A percentile compares a stretch with the other conserved stretches of the same genome.
phyloP scores from a whole-genome alignment of 2,797 vertebrate species.

The Jordanella pulchra region DNA sequence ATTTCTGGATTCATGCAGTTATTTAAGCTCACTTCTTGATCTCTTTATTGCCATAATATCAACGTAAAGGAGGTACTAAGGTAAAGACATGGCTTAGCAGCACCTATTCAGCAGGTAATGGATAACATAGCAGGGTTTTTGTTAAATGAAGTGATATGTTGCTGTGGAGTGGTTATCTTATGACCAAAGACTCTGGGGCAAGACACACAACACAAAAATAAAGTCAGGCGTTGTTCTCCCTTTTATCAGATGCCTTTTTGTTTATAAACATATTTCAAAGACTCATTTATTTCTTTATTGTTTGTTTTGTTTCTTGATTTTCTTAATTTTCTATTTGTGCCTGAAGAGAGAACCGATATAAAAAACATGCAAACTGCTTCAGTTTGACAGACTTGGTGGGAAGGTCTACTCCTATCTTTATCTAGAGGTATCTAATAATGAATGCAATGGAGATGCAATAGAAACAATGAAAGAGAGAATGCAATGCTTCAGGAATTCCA shows the following conservation, averaged over 20 bases:
- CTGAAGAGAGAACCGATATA: background rate
- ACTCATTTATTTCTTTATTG: too few species aligned
- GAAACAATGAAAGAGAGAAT: background rate
- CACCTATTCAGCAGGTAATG: background rate
- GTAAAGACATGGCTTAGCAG: background rate
- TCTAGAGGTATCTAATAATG: background rate
- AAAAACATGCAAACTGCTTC: background rate
- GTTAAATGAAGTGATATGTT: background rate
- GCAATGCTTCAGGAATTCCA: background rate
- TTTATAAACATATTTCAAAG: too few species aligned
- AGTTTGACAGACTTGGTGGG: background rate
- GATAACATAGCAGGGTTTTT: background rate
- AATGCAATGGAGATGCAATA: background rate
- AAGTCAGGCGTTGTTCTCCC: too few species aligned
- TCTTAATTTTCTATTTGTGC: background rate
- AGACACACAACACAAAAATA: background rate
- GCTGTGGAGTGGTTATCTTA: background rate
- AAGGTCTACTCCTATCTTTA: background rate
- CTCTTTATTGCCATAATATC: conserved; percentile 7
- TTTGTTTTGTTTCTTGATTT: too few species aligned
- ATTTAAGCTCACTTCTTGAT: conserved; percentile 11
- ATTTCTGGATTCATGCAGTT: background rate
- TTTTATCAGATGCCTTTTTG: too few species aligned
- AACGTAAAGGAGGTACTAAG: background rate
- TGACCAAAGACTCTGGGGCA: background rate